These are phyloP conservation scores for Marmota monax DNA, from an alignment of 2,113 vertebrate species.

Conservation along the genomic window DNA sequence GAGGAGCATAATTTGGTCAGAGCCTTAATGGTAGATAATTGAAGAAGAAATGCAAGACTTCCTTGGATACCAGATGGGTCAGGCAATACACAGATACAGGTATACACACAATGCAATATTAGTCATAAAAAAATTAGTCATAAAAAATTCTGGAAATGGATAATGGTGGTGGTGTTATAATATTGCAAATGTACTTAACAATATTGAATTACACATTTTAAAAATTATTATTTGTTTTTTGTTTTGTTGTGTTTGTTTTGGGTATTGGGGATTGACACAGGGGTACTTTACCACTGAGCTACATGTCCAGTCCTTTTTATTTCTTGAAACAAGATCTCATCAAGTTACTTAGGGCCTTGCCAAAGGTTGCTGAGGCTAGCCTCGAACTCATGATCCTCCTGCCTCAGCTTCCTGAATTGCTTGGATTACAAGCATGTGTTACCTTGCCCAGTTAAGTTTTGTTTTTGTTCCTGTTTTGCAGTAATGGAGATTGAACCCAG, in stretches of 20 bases:
- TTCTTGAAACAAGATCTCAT: not conserved
- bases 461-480: no score
- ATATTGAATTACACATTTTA: not conserved
- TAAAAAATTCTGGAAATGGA: not conserved
- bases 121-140: not conserved
- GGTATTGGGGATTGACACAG: no score
- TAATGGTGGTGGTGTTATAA: accelerated
- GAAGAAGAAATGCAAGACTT: not conserved
- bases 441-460: no score
- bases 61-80: not conserved
- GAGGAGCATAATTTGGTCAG: not conserved
- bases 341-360: no score
- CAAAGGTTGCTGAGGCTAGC: no score
- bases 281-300: no score
- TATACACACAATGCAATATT: not conserved
- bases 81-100: not conserved
- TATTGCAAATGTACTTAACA: not conserved
- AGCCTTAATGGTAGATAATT: not conserved
- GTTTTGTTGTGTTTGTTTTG: no score
- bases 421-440: no score
- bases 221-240: not conserved
- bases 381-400: no score
- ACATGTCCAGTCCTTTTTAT: no score
- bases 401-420: no score
- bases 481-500: no score